Percentiles rank a stretch among this genome's conserved stretches.
Evolutionary conservation across 2,797 vertebrate genomes (phyloP).

Genomic region (Podarcis lilfordi): DNA sequence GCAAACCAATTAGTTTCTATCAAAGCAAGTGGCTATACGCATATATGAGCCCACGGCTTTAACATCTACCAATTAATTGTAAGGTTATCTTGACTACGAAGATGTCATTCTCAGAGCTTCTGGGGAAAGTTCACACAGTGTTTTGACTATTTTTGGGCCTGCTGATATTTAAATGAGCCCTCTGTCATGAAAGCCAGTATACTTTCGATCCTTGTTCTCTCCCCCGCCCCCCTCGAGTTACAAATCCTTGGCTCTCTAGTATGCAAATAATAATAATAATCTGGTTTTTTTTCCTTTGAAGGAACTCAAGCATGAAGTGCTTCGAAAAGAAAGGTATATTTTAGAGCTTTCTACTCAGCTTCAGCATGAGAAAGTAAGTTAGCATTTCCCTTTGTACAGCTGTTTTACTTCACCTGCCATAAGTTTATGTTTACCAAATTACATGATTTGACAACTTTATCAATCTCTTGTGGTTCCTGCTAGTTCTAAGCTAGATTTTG

Average conservation of each 20-base stretch:
- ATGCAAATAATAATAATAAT: background rate
- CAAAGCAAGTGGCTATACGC: too few relatives aligned
- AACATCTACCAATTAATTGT: too few relatives aligned
- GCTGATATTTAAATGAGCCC: background rate
- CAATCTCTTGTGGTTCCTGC: background rate
- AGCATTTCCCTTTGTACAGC: background rate
- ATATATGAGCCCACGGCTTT: too few relatives aligned
- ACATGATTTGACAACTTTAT: background rate
- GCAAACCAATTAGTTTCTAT: too few relatives aligned
- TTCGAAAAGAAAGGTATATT: slow-evolving; percentile 78
- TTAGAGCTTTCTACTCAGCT: slow-evolving; percentile 79
- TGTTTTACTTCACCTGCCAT: slow-evolving; percentile 7
- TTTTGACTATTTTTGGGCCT: background rate
- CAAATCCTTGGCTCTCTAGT: background rate
- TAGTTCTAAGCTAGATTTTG: background rate
- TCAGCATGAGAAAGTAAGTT: slow-evolving; percentile 83
- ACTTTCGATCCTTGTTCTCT: background rate
- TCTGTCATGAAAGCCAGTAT: background rate
- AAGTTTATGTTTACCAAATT: background rate
- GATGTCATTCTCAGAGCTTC: too few relatives aligned
- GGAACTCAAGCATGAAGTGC: slow-evolving; percentile 81
- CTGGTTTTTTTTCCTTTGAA: slow-evolving; percentile 46
- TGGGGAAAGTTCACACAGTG: too few relatives aligned
- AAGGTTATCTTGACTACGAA: too few relatives aligned
- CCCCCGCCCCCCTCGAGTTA: background rate